phyloP scores from a whole-genome alignment of 1,140 invertebrate genomes.

The Drosophila parvula region DNA sequence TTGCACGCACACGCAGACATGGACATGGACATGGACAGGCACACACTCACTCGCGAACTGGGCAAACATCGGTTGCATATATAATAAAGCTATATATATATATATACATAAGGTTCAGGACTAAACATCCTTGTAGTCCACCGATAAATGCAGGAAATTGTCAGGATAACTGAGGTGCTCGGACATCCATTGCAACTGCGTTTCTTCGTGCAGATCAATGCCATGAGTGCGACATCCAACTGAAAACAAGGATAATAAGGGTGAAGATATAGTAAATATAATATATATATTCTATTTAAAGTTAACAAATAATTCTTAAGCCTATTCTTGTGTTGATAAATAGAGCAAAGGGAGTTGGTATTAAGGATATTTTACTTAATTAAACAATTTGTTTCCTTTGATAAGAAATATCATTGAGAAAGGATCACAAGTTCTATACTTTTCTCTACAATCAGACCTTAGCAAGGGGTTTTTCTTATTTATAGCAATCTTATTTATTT shows the following conservation, averaged over 20 bases:
- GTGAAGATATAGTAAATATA: background rate
- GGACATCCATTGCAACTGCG: constrained; percentile 98
- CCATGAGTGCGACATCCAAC: constrained; percentile 95
- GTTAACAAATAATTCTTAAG: background rate
- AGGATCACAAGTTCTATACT: too few species aligned
- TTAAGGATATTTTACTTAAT: too few species aligned
- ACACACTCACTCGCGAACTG: constrained; percentile 10
- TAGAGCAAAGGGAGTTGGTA: too few species aligned
- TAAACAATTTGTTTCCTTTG: too few species aligned
- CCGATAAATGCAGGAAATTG: constrained; percentile 96
- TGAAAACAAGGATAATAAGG: constrained; percentile 84
- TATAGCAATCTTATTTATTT: too few species aligned
- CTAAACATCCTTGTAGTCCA: constrained; percentile 80
- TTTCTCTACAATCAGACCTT: too few species aligned
- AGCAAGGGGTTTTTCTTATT: too few species aligned
- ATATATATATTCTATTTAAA: background rate
- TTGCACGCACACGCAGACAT: constrained; percentile 2
- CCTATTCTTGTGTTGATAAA: too few species aligned
- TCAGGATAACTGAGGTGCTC: constrained; percentile 99
- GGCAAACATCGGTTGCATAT: constrained; percentile 1
- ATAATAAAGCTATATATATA: constrained; percentile 8
- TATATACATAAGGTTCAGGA: background rate
- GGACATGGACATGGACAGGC: constrained; percentile 1
- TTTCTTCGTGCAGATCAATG: constrained; percentile 92
- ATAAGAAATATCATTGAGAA: too few species aligned